Conservation (phyloP, 2,888 invertebrate species). For the Abrostola tripartita region DNA sequence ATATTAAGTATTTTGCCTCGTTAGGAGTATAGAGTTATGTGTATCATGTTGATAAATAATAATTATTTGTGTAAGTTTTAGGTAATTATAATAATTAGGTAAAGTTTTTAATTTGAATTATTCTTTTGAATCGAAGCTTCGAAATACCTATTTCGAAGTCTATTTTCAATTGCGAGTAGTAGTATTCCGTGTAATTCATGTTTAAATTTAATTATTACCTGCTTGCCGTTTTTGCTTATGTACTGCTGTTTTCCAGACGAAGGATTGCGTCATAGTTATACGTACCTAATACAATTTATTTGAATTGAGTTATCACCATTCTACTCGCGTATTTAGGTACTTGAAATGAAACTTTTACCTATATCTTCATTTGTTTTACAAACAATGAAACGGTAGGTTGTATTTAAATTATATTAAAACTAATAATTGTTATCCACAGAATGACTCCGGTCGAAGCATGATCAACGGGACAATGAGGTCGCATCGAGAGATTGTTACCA, state of each 20-base stretch:
- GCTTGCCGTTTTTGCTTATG: no score
- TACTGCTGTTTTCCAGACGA: no score
- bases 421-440: constrained; percentile 64
- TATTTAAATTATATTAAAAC: constrained; percentile 13
- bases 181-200: no score
- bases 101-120: no score
- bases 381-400: neutral
- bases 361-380: neutral
- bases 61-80: neutral
- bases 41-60: constrained; percentile 2
- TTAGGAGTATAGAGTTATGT: constrained; percentile 1
- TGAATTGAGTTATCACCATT: no score
- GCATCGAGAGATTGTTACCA: constrained; percentile 90
- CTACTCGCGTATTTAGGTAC: neutral
- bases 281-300: no score
- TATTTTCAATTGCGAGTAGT: no score
- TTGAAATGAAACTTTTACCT: neutral
- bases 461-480: constrained; percentile 77
- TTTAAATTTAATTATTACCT: no score
- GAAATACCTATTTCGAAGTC: no score
- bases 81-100: no score
- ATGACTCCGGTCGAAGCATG: constrained; percentile 71
- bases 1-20: constrained; percentile 26
- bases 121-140: no score
- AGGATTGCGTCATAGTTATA: no score